Evolutionary conservation across 2,888 invertebrate species (phyloP).

Genomic region (Tillus elongatus): DNA sequence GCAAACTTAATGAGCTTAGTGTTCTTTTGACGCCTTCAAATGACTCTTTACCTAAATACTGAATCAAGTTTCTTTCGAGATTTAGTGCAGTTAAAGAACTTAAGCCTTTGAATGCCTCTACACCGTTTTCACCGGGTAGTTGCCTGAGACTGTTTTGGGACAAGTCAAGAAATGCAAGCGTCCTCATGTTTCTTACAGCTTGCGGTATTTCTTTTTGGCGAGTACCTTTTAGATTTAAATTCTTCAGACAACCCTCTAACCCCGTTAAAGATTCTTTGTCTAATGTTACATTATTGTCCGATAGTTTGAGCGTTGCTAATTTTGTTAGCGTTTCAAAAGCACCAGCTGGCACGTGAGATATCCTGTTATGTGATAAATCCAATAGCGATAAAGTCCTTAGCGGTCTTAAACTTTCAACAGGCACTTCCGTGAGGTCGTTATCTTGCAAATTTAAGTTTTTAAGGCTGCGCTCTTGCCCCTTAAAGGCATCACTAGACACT

Average conservation of each 20-base stretch:
- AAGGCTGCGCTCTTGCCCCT: slow-evolving; percentile 70
- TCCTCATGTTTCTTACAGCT: slow-evolving; percentile 65
- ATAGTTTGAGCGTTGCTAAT: slow-evolving; percentile 72
- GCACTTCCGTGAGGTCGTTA: slow-evolving; percentile 70
- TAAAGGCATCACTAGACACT: slow-evolving; percentile 66
- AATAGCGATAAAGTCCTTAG: slow-evolving; percentile 65
- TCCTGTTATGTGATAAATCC: slow-evolving; percentile 76
- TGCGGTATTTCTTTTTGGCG: slow-evolving; percentile 71
- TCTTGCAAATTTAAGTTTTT: slow-evolving; percentile 80
- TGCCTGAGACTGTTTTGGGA: slow-evolving; percentile 82
- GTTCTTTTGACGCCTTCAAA: slow-evolving; percentile 74
- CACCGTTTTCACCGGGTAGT: slow-evolving; percentile 58
- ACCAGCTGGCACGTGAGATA: slow-evolving; percentile 60
- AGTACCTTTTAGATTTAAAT: slow-evolving; percentile 82
- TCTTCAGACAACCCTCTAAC: slow-evolving; percentile 72
- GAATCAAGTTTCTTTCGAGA: slow-evolving; percentile 79
- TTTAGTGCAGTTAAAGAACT: slow-evolving; percentile 78
- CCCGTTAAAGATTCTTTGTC: slow-evolving; percentile 64
- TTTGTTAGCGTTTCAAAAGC: slow-evolving; percentile 66
- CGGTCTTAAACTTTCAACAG: slow-evolving; percentile 59
- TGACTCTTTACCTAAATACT: slow-evolving; percentile 63
- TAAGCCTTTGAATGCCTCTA: slow-evolving; percentile 64
- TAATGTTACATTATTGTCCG: slow-evolving; percentile 78
- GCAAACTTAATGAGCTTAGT: slow-evolving; percentile 75
- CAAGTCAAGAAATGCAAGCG: slow-evolving; percentile 78